Base-by-base conservation (phyloP, 2,113 vertebrate genomes). In the Syngnathus scovelli region DNA sequence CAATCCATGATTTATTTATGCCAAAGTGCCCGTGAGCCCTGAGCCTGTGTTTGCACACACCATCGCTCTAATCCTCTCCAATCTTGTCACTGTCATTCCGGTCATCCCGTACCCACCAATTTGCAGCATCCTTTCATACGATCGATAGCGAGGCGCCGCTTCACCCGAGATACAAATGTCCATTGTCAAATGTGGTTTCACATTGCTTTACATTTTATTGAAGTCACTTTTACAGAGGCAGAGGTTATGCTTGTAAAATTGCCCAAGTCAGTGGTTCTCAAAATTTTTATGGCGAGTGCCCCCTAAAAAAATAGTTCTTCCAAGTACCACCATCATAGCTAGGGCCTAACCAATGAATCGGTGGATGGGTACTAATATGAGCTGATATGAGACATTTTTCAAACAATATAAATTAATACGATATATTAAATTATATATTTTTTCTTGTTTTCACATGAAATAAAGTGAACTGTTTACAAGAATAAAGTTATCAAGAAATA, bases 11-110 rank as follows among this genome's bases (percentile, higher is more conserved):
- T 52, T 52, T 52, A n/a, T 85, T 86, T 87, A 64, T 85, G 85
- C 81, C 85, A 81, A 83, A 87, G 88, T 85, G 86, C 81, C 84
- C 81, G 55, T 71, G 63, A 79, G 82, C 83, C 70, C 74, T 78
- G 76, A 78, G 64, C 70, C 75, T 76, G 69, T 72, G 72, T 80
- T 68, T 68, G 66, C 80, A 75, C 76, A 83, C 81, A 77, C 69
- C 73, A 77, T 72, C 80, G 60, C 48, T 67, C 75, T 83, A 76
- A 85, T 83, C 83, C 73, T 21, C 75, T 76, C 68, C 64, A 70
- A 76, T 69, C 75, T 78, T 65, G 70, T 77, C 63, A 11, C 19
- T 76, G 65, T 61, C 75, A 64, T 46, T 13, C 75, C 79, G 78
- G 67, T 73, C 73, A 66, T 76, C 63, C 71, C 23, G 33, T 67